phyloP scores from a whole-genome alignment of 2,113 vertebrate genomes.

The Catharus minimus region DNA sequence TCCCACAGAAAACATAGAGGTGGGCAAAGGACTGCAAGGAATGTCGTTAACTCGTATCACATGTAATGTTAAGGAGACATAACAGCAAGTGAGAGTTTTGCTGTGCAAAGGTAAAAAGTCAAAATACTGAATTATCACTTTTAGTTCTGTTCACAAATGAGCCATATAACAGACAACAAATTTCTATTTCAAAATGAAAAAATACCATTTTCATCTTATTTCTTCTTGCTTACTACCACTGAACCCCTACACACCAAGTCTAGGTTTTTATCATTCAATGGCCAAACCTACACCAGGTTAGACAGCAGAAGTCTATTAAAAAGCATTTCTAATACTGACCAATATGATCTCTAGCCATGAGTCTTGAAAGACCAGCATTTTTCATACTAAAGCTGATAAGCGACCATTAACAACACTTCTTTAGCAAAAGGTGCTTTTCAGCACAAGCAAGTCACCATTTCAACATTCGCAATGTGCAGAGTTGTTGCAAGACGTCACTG shows the following conservation, averaged over 20 bases:
- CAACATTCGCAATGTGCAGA: not conserved
- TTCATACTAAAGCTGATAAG: not conserved
- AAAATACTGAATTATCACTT: not conserved
- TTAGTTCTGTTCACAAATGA: not conserved
- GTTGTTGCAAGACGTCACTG: not conserved
- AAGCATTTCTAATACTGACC: not conserved
- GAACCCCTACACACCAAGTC: not conserved
- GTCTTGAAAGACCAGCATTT: not conserved
- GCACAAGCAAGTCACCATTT: not conserved
- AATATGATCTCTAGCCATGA: not conserved
- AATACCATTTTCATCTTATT: not conserved
- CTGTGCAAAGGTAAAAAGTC: not conserved
- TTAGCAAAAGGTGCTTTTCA: not conserved
- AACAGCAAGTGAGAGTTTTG: not conserved
- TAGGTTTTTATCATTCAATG: not conserved
- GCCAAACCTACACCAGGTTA: not conserved
- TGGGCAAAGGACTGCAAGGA: not conserved
- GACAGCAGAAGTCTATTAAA: not conserved
- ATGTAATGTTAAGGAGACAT: rapidly evolving
- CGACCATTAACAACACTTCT: not conserved
- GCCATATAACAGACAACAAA: not conserved
- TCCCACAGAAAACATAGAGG: not conserved
- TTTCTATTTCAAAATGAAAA: not conserved
- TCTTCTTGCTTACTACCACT: not conserved
- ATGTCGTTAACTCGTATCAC: not conserved